phyloP scores from a whole-genome alignment of 2,888 invertebrate species.

The Brachyopa scutellaris region DNA sequence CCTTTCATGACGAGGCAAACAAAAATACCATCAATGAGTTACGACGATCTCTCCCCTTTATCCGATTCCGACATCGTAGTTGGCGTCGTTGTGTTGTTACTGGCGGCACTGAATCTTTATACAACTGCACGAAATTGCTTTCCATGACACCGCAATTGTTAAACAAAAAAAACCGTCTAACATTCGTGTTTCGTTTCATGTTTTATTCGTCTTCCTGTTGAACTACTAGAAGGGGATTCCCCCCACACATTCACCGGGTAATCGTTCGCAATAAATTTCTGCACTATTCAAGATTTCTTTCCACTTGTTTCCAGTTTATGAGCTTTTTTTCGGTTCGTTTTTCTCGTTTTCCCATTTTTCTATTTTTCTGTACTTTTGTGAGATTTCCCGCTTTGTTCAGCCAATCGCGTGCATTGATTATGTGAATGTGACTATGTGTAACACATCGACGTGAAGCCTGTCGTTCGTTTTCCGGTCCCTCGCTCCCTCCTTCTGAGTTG shows the following conservation, averaged over 20 bases:
- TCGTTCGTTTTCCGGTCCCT: constrained; percentile 27
- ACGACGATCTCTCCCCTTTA: constrained; percentile 6
- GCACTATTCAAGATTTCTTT: constrained; percentile 48
- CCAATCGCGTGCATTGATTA: constrained; percentile 69
- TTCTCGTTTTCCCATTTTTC: not conserved
- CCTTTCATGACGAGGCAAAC: constrained; percentile 5
- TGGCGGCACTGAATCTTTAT: constrained; percentile 40
- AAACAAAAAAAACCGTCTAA: constrained; percentile 25
- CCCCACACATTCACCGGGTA: constrained; percentile 10
- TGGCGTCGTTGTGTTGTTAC: constrained; percentile 12
- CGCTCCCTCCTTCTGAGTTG: not conserved
- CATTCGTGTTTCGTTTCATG: constrained; percentile 33
- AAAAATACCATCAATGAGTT: constrained; percentile 49
- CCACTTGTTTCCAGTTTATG: constrained; percentile 30
- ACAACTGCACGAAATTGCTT: constrained; percentile 55
- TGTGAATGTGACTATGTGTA: constrained; percentile 55
- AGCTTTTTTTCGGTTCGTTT: constrained; percentile 26
- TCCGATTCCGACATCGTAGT: constrained; percentile 1
- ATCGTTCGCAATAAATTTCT: constrained; percentile 58
- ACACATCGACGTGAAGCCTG: constrained; percentile 42
- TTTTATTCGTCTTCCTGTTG: constrained; percentile 19
- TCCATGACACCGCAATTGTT: constrained; percentile 58
- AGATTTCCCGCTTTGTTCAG: constrained; percentile 47
- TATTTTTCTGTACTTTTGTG: constrained; percentile 7
- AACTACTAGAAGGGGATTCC: not conserved